Evolutionary conservation across 2,113 vertebrate species (phyloP).

Genomic region (Climacteris rufus): DNA sequence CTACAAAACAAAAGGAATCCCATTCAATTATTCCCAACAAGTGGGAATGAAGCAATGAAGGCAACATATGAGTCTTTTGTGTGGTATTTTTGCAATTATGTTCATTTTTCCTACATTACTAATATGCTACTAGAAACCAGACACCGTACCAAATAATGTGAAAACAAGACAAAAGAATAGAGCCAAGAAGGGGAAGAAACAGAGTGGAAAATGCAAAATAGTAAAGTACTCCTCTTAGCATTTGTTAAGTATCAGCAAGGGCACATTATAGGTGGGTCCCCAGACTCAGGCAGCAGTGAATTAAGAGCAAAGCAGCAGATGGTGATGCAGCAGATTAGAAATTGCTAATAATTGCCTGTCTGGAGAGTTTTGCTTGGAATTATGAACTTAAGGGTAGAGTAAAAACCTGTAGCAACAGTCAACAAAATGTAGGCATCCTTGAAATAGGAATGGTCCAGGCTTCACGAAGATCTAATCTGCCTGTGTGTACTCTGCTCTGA

Average conservation of each 20-base stretch:
- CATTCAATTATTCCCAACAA: conserved; percentile 36
- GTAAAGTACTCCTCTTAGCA: not conserved
- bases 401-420: not conserved
- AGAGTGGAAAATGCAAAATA: conserved; percentile 11
- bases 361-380: conserved; percentile 7
- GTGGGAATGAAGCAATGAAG: conserved; percentile 53
- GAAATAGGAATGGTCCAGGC: not conserved
- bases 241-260: not conserved
- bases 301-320: conserved; percentile 31
- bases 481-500: not conserved
- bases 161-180: conserved; percentile 14
- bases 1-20: conserved; percentile 57
- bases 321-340: conserved; percentile 11
- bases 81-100: conserved; percentile 45
- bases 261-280: not conserved
- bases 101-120: conserved; percentile 54
- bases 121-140: conserved; percentile 44
- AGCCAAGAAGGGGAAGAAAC: conserved; percentile 31
- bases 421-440: not conserved
- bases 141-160: conserved; percentile 10
- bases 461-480: not conserved
- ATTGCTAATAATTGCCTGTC: not conserved
- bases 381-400: not conserved
- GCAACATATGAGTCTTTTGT: conserved; percentile 37
- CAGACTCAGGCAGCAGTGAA: not conserved